phyloP scores from a whole-genome alignment of 2,888 invertebrate species.

The Drymonia ruficornis region DNA sequence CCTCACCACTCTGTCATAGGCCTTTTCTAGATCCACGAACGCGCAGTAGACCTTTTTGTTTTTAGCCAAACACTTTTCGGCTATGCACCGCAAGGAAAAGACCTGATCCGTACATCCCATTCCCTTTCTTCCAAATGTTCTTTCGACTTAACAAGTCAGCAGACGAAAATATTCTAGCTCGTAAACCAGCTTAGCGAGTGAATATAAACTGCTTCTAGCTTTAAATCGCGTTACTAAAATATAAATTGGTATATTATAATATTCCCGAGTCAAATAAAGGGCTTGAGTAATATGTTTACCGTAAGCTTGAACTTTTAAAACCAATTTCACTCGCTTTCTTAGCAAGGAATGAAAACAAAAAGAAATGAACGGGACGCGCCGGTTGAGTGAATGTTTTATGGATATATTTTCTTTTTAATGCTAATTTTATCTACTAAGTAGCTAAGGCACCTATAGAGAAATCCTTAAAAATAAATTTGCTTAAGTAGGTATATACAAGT shows the following conservation, averaged over 20 bases:
- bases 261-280: slow-evolving; percentile 28
- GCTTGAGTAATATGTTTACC: slow-evolving; percentile 40
- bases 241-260: slow-evolving; percentile 9
- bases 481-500: no score
- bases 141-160: slow-evolving; percentile 3
- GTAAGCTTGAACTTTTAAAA: slow-evolving; percentile 51
- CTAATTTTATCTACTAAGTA: slow-evolving; percentile 46
- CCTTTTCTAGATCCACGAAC: no score
- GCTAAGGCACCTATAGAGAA: slow-evolving; percentile 27
- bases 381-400: slow-evolving; percentile 54
- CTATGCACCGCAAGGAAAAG: no score
- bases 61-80: no score
- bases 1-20: no score
- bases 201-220: neutral
- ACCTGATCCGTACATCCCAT: no score
- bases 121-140: no score
- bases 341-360: slow-evolving; percentile 49
- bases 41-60: no score
- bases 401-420: slow-evolving; percentile 60
- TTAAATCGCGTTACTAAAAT: slow-evolving; percentile 4
- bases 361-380: slow-evolving; percentile 46
- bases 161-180: neutral
- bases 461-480: neutral
- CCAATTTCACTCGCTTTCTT: slow-evolving; percentile 52
- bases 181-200: slow-evolving; percentile 1